Base-by-base conservation (phyloP, 2,888 invertebrate species). In the Pyralis farinalis region DNA sequence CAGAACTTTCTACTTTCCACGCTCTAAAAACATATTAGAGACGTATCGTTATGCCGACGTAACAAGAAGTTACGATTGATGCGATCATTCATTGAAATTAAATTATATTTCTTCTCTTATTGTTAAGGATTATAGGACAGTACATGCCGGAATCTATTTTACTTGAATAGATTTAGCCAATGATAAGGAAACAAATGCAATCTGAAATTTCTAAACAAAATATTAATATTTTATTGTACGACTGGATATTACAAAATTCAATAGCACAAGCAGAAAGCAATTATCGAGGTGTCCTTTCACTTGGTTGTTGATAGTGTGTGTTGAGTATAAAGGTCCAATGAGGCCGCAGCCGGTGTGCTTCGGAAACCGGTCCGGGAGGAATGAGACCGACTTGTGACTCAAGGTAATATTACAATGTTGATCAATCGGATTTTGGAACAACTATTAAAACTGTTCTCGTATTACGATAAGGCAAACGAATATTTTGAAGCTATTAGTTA, bases 1-100 rank as follows among this genome's bases (percentile, higher is more conserved):
- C 63, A 63, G 71, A 78, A 86, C 87, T 87, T 86, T 87, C 87
- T 86, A 86, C 86, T 85, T 85, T 86, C 85, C 86, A 84, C 83
- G 86, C 86, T 87, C 87, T 83, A 85, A 86, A 87, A 85, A 84
- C 81, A 77, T 78, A 82, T 78, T 77, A 77, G 81, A 82, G 74
- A 76, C 80, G 74, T 74, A 78, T 75, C 70, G 70, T 72, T 76
- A 78, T 77, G 72, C 25, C 27, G 33, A 28, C 39, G 39, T 39
- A 71, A 79, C 72, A 74, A 69, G 73, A 69, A 16, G 25, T 74
- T 73, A 69, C 75, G 68, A 74, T 70, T 61, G 55, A 35, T 25
- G 7, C 25, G 3, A 7, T 7, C 8, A 25, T 25, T 25, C 7
- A 25, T 25, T 25, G 25, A 25, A 25, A 25, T 5, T 25, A 2